phyloP scores from a whole-genome alignment of 2,797 vertebrate species.

The Botia kubotai region DNA sequence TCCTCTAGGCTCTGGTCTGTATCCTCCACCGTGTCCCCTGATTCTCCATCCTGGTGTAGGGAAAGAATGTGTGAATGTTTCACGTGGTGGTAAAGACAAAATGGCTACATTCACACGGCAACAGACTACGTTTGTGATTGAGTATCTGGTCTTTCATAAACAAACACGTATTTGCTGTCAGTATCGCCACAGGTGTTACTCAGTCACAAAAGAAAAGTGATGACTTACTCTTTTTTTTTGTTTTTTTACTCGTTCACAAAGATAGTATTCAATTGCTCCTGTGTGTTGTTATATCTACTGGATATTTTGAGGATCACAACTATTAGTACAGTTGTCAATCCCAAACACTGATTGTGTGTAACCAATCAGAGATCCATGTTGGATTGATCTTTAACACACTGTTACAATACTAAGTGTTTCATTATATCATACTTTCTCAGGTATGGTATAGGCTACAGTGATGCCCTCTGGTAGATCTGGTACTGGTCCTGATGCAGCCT shows the following conservation, averaged over 20 bases:
- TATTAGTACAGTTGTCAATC: too few relatives aligned
- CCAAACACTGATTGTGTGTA: too few relatives aligned
- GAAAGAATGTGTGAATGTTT: background rate
- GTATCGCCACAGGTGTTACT: background rate
- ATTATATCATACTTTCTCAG: conserved; percentile 79
- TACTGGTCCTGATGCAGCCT: conserved; percentile 83
- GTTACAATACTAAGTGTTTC: background rate
- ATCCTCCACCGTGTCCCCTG: conserved; percentile 81
- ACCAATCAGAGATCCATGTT: background rate
- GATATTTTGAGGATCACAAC: too few relatives aligned
- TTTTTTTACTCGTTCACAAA: background rate
- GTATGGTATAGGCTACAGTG: conserved; percentile 93
- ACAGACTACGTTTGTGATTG: background rate
- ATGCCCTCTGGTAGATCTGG: conserved; percentile 93
- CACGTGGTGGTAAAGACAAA: background rate
- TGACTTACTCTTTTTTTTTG: background rate
- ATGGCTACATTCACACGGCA: background rate
- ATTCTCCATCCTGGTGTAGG: conserved; percentile 47
- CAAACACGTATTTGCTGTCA: background rate
- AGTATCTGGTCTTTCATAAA: background rate
- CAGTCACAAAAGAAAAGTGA: background rate
- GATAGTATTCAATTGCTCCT: too few relatives aligned
- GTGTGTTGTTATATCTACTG: too few relatives aligned
- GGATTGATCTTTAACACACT: background rate
- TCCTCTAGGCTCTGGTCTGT: conserved; percentile 93